A percentile compares a stretch with the other conserved stretches of the same genome.
phyloP scores from a whole-genome alignment of 2,888 invertebrate genomes.

The Xanthia icteritia region DNA sequence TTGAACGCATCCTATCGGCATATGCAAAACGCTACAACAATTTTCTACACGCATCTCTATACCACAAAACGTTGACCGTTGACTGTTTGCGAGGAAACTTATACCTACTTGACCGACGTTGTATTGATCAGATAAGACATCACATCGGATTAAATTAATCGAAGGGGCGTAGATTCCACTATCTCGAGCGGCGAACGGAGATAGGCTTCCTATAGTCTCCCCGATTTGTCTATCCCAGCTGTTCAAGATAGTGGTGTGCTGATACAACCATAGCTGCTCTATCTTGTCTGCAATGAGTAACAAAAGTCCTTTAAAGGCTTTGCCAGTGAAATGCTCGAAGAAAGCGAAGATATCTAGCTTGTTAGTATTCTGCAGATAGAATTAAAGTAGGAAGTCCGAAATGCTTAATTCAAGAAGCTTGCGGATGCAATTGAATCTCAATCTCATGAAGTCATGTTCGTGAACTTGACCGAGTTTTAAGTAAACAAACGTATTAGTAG shows the following conservation, averaged over 20 bases:
- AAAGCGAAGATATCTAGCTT: conserved; percentile 32
- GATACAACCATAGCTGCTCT: conserved; percentile 66
- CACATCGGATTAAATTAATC: conserved; percentile 76
- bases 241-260: conserved; percentile 75
- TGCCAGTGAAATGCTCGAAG: conserved; percentile 32
- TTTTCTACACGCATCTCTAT: conserved; percentile 76
- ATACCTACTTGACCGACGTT: conserved; percentile 62
- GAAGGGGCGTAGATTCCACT: conserved; percentile 70
- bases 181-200: conserved; percentile 72
- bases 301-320: conserved; percentile 31
- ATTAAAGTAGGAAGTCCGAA: conserved; percentile 12
- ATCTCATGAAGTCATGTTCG: conserved; percentile 42
- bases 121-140: conserved; percentile 70
- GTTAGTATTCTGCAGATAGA: conserved; percentile 37
- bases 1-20: conserved; percentile 75
- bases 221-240: conserved; percentile 71
- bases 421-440: conserved; percentile 48
- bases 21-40: conserved; percentile 76
- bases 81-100: conserved; percentile 62
- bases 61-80: conserved; percentile 58
- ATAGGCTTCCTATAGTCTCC: conserved; percentile 76
- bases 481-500: conserved; percentile 75
- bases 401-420: conserved; percentile 57
- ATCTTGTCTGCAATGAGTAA: conserved; percentile 19
- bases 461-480: conserved; percentile 66